Evolutionary conservation across 2,113 vertebrate species (phyloP), one percentile per base, ranked within the genome.

Genomic region (Barbus barbus): DNA sequence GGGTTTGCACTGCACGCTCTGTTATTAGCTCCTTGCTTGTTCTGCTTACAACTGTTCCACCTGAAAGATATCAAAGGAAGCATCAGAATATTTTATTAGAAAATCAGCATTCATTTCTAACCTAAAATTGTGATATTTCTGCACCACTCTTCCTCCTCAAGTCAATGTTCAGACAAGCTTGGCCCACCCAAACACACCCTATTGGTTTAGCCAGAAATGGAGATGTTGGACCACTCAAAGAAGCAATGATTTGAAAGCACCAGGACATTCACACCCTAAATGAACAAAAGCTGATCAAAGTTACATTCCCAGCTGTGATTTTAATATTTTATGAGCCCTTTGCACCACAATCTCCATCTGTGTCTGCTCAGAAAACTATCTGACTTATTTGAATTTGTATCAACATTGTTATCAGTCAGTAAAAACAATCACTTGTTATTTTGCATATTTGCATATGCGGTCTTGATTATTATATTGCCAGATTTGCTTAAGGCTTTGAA

Each of bases 41-140:
- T 98, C 92, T 98, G 95, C 78, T 99, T 99, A 86, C 96, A 99
- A 94, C 94, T 98, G 92, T 98, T 98, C 97, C 98, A 99, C 92
- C 98, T 99, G 86, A 3, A 79, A 38, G 18, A 69, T 48, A 83
- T 63, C 1, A 65, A 60, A 28, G 18, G 51, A 20, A 75, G 82
- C 7, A 22, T 65, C 38, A 65, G 38, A 16, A 26, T 24, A 14
- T 74, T 28, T 48, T 33, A 76, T 56, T 31, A 18, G 5, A 51
- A 22, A 53, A 31, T 33, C 48, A 4, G 0, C 7, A 53, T 31
- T 53, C 4, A 53, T 11, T 24, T 60, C 6, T 60, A 36, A 22
- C 28, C 2, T 56, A 31, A 76, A 41, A 22, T 1, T 78, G 22
- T 58, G 18, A 20, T 4, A 31, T 76, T 76, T 33, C 46, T 31